Base-by-base conservation (phyloP, 2,113 vertebrate genomes). In the Coptodon rendalli region DNA sequence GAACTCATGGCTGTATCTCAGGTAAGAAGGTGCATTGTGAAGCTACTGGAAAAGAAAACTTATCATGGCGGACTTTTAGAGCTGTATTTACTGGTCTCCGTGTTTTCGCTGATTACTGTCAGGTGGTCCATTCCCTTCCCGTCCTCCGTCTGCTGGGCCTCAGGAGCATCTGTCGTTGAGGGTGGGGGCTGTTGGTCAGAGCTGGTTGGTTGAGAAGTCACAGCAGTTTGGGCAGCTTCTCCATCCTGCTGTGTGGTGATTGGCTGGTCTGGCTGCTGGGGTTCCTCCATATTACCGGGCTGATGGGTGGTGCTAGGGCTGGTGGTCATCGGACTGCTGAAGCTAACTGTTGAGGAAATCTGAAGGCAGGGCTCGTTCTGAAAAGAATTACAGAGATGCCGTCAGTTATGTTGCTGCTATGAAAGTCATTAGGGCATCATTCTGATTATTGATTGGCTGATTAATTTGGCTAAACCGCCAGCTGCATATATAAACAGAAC, bases 21-120 rank as follows among this genome's bases (percentile, higher is more conserved):
- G 16, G 9, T 11, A 63, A 11, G 16, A 1, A 36, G 29, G 3
- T 36, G 22, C n/a, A 16, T 24, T 71, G 52, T 8, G 4, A 34
- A 10, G 13, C 17, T 86, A 6, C 48, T 54, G 12, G 10, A 45
- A 14, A 63, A 31, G 8, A 4, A 57, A 78, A 16, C 14, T 48
- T 7, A 29, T 76, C 22, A 12, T 19, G 3, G 2, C 0, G 22
- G 19, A n/a, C 43, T 16, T 7, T 40, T 4, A 13, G n/a, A 3
- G 6, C 11, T 79, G 56, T 43, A 84, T 80, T 84, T 94, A 96
- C 95, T 95, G 90, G 86, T 94, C 82, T 96, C 94, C 14, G 84
- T 83, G 66, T n/a, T 66, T 80, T 95, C 94, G 10, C 81, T 83
- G 36, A 94, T 92, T 54, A 96, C 90, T 1, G 93, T 90, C 83